A percentile compares a stretch with the other conserved stretches of the same genome.
These are phyloP conservation scores for Vultur gryphus DNA, from an alignment of 2,797 vertebrate genomes.

Conservation along the genomic window DNA sequence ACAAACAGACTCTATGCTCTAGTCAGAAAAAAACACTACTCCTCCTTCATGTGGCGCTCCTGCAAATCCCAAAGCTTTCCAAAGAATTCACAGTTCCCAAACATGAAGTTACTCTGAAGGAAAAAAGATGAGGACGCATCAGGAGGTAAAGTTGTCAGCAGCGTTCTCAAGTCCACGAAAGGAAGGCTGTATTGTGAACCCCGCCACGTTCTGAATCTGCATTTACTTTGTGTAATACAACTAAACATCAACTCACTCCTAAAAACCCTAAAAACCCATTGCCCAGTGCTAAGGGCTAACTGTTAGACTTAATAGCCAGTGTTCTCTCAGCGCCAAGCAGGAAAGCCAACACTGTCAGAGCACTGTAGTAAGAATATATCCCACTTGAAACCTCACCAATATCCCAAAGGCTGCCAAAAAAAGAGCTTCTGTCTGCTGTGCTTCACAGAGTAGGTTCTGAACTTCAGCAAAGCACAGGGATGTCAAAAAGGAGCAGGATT, in stretches of 20 bases:
- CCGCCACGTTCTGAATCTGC: background rate
- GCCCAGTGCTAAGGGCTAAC: background rate
- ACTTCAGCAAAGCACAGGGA: background rate
- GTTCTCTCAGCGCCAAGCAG: background rate
- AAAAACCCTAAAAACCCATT: background rate
- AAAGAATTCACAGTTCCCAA: background rate
- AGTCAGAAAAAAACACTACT: background rate
- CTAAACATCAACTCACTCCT: background rate
- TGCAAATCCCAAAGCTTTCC: background rate
- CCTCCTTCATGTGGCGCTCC: background rate
- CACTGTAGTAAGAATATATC: background rate
- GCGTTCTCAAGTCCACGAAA: background rate
- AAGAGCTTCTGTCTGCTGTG: background rate
- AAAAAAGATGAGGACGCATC: background rate
- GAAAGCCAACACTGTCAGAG: background rate
- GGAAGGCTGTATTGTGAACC: background rate
- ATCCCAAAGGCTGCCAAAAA: background rate
- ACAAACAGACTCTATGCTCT: background rate
- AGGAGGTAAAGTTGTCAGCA: background rate
- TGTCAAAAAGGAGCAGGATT: background rate
- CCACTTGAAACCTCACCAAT: background rate
- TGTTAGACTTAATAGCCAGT: background rate
- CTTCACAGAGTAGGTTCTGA: background rate
- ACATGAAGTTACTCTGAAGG: background rate
- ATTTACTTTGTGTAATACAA: background rate